Evolutionary conservation across 1,140 invertebrate species (phyloP).

Genomic region (Pogonomyrmex barbatus): DNA sequence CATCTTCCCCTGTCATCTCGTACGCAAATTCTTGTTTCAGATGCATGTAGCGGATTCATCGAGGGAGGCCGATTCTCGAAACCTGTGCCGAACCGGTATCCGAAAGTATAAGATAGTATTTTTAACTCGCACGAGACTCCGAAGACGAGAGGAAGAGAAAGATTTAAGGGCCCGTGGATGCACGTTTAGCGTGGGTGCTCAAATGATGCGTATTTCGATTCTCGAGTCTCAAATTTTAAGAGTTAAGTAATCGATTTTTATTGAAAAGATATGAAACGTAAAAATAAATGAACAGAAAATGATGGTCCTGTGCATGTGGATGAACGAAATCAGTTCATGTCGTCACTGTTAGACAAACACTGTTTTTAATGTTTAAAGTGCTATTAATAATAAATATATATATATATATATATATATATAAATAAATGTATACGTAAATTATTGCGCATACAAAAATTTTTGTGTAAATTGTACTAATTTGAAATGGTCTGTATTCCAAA

Average conservation of each 20-base stretch:
- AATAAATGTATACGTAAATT: not conserved
- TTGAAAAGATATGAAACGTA: not conserved
- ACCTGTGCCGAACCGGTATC: constrained; percentile 58
- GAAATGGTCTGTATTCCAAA: not conserved
- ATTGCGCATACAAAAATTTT: too few species aligned
- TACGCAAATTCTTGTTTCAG: constrained; percentile 33
- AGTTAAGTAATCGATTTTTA: not conserved
- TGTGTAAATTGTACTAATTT: not conserved
- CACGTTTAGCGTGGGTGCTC: constrained; percentile 60
- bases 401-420: not conserved
- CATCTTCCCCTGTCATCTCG: not conserved
- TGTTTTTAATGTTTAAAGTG: not conserved
- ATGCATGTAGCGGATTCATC: constrained; percentile 29
- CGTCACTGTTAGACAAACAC: not conserved
- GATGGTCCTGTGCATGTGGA: not conserved
- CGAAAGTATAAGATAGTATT: constrained; percentile 64
- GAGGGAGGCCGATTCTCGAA: constrained; percentile 60
- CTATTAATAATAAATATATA: constrained; percentile 2
- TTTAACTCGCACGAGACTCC: constrained; percentile 64
- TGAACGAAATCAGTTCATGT: not conserved
- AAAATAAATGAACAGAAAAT: not conserved
- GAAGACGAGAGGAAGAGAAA: constrained; percentile 68
- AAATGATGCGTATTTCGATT: not conserved
- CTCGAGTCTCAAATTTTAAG: not conserved
- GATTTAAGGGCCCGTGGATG: constrained; percentile 69